These are phyloP conservation scores for Oligia latruncula DNA, from an alignment of 2,888 invertebrate genomes.

Conservation along the genomic window DNA sequence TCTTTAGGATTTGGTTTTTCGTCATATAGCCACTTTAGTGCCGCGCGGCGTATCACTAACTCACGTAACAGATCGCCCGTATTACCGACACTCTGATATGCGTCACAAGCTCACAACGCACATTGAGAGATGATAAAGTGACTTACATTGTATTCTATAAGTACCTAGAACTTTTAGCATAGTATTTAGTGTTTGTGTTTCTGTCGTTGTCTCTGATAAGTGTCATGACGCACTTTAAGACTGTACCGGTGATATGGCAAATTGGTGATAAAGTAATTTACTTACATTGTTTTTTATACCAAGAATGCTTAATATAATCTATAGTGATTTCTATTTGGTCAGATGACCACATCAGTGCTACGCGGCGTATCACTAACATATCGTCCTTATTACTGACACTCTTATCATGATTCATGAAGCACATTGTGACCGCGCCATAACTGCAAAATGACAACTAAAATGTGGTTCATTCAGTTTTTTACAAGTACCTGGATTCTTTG, in stretches of 20 bases:
- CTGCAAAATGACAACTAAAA: neutral
- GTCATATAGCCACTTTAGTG: slow-evolving; percentile 75
- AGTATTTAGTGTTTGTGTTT: neutral
- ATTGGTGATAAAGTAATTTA: neutral
- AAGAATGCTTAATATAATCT: neutral
- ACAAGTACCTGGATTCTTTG: neutral
- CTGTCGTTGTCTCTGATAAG: too few relatives aligned
- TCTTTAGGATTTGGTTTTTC: neutral
- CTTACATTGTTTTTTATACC: neutral
- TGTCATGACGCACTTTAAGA: slow-evolving; percentile 34
- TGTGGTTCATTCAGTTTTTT: neutral
- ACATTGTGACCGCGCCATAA: slow-evolving; percentile 1
- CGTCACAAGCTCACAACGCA: slow-evolving; percentile 25
- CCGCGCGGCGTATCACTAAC: slow-evolving; percentile 70
- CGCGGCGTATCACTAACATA: slow-evolving; percentile 68
- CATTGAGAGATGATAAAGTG: slow-evolving; percentile 21
- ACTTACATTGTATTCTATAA: slow-evolving; percentile 3
- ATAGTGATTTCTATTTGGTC: neutral
- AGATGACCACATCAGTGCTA: slow-evolving; percentile 72
- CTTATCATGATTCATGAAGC: slow-evolving; percentile 26
- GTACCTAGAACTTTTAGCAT: neutral
- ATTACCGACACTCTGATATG: slow-evolving; percentile 45
- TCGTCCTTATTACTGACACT: slow-evolving; percentile 28
- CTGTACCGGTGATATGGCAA: neutral
- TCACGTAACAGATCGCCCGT: slow-evolving; percentile 65